Percentiles rank a stretch among this genome's conserved stretches.
Evolutionary conservation across 2,888 invertebrate species (phyloP).

Genomic region (Koerneria pararmatus): DNA sequence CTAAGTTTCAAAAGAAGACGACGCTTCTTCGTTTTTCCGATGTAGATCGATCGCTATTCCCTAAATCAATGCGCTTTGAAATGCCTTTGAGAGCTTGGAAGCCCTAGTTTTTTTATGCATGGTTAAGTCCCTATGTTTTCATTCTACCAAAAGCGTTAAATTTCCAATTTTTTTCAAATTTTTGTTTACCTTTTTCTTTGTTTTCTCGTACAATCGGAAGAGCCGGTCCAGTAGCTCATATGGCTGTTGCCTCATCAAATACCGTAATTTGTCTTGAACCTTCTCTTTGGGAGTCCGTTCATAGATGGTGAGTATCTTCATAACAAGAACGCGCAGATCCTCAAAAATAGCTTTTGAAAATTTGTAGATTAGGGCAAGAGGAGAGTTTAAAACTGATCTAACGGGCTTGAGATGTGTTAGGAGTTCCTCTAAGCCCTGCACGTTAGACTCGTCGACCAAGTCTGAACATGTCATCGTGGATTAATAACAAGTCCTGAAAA

Average conservation of each 20-base stretch:
- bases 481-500: too few species aligned
- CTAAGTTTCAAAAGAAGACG: too few species aligned
- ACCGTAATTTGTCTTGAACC: conserved; percentile 11
- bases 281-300: conserved; percentile 12
- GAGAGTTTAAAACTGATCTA: neutral
- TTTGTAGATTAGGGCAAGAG: neutral
- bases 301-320: conserved; percentile 20
- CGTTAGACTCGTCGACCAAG: conserved; percentile 21
- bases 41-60: too few species aligned
- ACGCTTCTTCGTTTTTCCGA: too few species aligned
- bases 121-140: too few species aligned
- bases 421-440: conserved; percentile 15
- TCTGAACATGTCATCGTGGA: too few species aligned
- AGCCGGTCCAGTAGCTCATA: conserved; percentile 21
- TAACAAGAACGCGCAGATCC: conserved; percentile 21
- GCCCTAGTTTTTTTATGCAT: too few species aligned
- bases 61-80: too few species aligned
- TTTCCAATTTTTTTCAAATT: too few species aligned
- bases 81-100: too few species aligned
- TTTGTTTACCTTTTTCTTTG: neutral
- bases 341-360: conserved; percentile 1
- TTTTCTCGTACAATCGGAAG: conserved; percentile 16
- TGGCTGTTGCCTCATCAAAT: conserved; percentile 23
- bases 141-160: too few species aligned
- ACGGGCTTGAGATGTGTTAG: conserved; percentile 17